Percentiles rank a stretch among this genome's conserved stretches.
These are phyloP conservation scores for Yponomeuta sedellus DNA, from an alignment of 2,888 invertebrate genomes.

Conservation along the genomic window DNA sequence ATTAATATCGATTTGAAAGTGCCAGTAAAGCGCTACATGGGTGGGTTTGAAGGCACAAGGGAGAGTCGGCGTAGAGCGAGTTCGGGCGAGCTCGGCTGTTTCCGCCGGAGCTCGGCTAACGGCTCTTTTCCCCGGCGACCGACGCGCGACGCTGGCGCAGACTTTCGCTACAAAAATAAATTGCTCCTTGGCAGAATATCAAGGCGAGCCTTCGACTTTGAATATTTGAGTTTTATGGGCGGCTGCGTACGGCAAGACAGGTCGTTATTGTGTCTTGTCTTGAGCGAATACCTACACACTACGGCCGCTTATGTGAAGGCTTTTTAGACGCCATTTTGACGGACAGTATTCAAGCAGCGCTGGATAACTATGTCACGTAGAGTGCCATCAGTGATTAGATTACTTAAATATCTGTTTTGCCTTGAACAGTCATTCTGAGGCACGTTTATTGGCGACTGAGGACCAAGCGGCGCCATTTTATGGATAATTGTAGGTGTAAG, in stretches of 20 bases:
- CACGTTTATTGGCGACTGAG: too few relatives aligned
- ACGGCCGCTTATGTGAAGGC: neutral
- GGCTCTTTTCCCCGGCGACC: slow-evolving; percentile 54
- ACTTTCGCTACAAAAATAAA: slow-evolving; percentile 74
- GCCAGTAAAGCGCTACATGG: slow-evolving; percentile 33
- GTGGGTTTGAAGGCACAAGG: slow-evolving; percentile 41
- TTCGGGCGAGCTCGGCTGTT: slow-evolving; percentile 53
- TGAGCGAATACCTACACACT: slow-evolving; percentile 3
- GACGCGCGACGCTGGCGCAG: slow-evolving; percentile 32
- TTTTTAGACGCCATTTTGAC: neutral
- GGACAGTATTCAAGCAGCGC: too few relatives aligned
- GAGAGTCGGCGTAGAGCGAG: slow-evolving; percentile 25
- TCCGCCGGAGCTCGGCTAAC: slow-evolving; percentile 61
- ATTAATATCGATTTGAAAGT: slow-evolving; percentile 16
- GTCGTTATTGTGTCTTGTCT: neutral
- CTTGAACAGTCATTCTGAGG: too few relatives aligned
- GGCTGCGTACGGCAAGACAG: slow-evolving; percentile 26
- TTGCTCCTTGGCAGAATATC: slow-evolving; percentile 70
- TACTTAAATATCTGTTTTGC: too few relatives aligned
- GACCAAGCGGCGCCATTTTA: too few relatives aligned
- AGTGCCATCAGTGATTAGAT: too few relatives aligned
- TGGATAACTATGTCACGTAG: too few relatives aligned
- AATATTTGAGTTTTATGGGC: slow-evolving; percentile 61
- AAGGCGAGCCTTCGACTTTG: slow-evolving; percentile 69
- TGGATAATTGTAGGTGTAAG: too few relatives aligned